These are phyloP conservation scores for Pomatostomus ruficeps DNA, from an alignment of 2,113 vertebrate species.

Conservation along the genomic window DNA sequence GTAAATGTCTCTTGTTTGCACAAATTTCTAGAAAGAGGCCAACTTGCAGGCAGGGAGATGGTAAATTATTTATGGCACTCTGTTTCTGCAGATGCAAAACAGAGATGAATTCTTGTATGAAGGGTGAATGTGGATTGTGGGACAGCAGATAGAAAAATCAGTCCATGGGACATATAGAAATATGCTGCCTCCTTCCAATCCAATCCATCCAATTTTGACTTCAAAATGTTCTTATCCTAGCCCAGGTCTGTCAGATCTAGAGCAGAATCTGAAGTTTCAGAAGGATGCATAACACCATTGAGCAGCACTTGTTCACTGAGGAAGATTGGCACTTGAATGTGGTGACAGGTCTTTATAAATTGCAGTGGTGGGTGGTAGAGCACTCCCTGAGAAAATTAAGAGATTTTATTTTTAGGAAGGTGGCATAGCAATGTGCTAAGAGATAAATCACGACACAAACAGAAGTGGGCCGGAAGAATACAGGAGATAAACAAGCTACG, in stretches of 20 bases:
- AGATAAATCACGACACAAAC: neutral
- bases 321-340: neutral
- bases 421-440: neutral
- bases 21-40: neutral
- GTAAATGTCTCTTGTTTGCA: neutral
- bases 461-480: neutral
- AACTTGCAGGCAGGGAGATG: rapidly evolving
- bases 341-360: neutral
- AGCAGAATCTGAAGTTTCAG: neutral
- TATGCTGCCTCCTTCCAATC: neutral
- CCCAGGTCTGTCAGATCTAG: neutral
- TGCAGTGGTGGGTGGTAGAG: neutral
- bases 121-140: neutral
- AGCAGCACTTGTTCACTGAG: neutral
- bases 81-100: neutral
- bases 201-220: neutral
- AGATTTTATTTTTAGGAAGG: neutral
- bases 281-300: neutral
- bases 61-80: neutral
- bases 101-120: neutral
- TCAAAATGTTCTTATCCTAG: neutral
- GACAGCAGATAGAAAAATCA: neutral
- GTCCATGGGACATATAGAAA: neutral
- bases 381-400: neutral
- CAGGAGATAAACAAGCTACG: neutral